Conservation (phyloP, 1,140 invertebrate species). For the Diorhabda elongata region DNA sequence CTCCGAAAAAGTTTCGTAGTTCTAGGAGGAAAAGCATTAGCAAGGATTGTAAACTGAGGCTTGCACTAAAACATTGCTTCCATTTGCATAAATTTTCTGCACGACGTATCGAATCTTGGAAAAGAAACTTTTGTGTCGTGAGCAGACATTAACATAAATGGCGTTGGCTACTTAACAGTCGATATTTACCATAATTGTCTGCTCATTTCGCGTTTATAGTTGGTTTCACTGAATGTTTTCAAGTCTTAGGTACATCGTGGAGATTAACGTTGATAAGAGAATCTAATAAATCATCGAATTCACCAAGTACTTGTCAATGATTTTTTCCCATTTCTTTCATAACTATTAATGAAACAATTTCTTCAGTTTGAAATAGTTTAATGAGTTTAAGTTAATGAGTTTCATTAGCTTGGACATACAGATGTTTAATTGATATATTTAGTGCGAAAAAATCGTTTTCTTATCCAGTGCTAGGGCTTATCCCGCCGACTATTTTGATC, state of each 20-base stretch:
- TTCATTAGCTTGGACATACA: too few relatives aligned
- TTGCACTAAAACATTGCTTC: conserved; percentile 14
- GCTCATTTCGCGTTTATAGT: neutral
- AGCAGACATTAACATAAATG: conserved; percentile 15
- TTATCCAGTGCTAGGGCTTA: too few relatives aligned
- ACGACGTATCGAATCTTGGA: neutral
- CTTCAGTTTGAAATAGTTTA: too few relatives aligned
- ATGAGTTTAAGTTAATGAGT: too few relatives aligned
- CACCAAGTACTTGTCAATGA: too few relatives aligned
- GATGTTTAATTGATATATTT: too few relatives aligned
- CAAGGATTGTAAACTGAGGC: conserved; percentile 11
- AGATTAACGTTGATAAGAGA: neutral
- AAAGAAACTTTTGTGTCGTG: conserved; percentile 9
- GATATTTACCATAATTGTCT: conserved; percentile 2
- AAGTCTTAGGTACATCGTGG: neutral
- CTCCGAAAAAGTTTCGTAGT: neutral
- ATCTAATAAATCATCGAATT: too few relatives aligned
- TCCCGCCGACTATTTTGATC: too few relatives aligned
- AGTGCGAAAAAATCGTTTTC: too few relatives aligned
- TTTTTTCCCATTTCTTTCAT: too few relatives aligned
- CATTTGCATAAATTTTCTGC: conserved; percentile 19
- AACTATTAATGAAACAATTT: too few relatives aligned
- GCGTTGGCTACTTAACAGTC: conserved; percentile 4
- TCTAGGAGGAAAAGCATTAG: conserved; percentile 13
- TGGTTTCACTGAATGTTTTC: neutral